Conservation (phyloP, 2,797 vertebrate genomes). For the Lateolabrax maculatus region DNA sequence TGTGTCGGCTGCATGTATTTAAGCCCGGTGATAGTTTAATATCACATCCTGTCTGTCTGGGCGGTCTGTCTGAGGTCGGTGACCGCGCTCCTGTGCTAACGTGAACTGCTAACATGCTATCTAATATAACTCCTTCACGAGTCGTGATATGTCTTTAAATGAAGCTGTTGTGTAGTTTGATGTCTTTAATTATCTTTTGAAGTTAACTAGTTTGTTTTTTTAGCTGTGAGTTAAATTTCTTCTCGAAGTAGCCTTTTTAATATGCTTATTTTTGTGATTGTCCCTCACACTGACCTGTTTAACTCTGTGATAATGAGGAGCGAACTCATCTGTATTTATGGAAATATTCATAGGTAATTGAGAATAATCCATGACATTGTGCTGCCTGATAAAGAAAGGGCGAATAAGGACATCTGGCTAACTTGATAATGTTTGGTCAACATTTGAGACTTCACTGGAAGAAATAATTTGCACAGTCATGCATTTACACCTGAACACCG, state of each 20-base stretch:
- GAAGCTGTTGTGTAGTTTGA: accelerated
- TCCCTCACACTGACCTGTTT: neutral
- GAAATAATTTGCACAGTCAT: too few relatives aligned
- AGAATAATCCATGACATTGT: too few relatives aligned
- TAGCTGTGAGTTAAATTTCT: neutral
- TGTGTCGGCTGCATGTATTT: accelerated
- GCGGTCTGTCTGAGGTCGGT: neutral
- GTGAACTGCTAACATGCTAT: conserved; percentile 4
- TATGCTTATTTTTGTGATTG: accelerated
- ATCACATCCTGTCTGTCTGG: neutral
- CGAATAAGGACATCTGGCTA: neutral
- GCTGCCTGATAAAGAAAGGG: neutral
- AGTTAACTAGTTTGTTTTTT: accelerated
- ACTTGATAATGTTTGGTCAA: neutral
- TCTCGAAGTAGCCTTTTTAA: neutral
- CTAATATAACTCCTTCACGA: neutral
- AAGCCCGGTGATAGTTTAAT: accelerated
- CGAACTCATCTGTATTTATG: neutral
- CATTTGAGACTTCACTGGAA: too few relatives aligned
- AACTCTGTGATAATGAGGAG: neutral
- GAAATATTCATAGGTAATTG: too few relatives aligned
- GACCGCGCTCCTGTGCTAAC: conserved; percentile 54
- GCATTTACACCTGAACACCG: neutral
- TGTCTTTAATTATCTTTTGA: accelerated
- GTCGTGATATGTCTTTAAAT: neutral